Percentiles rank a stretch among this genome's conserved stretches.
These are phyloP conservation scores for Phainopepla nitens DNA, from an alignment of 2,113 vertebrate species.

Conservation along the genomic window DNA sequence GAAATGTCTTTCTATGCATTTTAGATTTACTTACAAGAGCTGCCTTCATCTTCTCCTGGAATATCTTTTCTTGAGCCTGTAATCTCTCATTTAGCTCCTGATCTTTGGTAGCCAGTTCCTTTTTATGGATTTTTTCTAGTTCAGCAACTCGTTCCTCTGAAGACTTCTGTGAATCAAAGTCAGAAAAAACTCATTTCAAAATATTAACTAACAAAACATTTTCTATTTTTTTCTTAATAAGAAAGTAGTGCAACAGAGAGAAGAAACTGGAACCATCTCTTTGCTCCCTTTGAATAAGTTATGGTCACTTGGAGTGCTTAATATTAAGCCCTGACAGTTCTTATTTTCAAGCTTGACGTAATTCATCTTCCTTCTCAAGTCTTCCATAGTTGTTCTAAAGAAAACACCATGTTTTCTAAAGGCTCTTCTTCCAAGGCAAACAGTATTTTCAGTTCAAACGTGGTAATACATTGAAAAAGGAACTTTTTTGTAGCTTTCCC, in stretches of 20 bases:
- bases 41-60: constrained; percentile 76
- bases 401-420: neutral
- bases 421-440: neutral
- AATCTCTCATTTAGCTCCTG: constrained; percentile 73
- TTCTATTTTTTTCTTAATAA: neutral
- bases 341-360: neutral
- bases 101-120: constrained; percentile 83
- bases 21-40: constrained; percentile 77
- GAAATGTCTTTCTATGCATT: neutral
- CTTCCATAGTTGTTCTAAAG: neutral
- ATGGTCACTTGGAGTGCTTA: neutral
- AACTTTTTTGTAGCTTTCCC: neutral
- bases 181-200: neutral
- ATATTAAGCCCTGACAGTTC: neutral
- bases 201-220: neutral
- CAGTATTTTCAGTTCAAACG: neutral
- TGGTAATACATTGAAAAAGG: neutral
- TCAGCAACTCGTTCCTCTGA: constrained; percentile 81
- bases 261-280: neutral
- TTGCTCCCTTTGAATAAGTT: neutral
- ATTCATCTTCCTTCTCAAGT: neutral
- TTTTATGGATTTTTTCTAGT: constrained; percentile 79
- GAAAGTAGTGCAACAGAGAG: neutral
- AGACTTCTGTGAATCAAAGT: constrained; percentile 77
- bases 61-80: constrained; percentile 55